Conservation (phyloP, 1,140 invertebrate species). For the Leguminivora glycinivorella region DNA sequence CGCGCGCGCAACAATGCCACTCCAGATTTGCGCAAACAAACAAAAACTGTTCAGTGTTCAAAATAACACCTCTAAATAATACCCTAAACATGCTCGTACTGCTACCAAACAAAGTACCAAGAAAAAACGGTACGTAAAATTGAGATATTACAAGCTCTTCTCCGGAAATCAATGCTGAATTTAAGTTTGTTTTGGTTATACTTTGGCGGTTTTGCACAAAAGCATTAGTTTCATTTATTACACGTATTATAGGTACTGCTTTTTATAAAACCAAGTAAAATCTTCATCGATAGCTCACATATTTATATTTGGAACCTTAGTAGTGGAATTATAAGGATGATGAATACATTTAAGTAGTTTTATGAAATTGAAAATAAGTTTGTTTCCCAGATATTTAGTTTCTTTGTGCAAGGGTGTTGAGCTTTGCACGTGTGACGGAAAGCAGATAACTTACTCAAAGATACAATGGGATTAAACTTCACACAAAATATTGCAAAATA, state of each 20-base stretch:
- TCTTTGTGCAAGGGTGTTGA: not conserved
- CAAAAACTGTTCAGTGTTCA: conserved; percentile 17
- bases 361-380: not conserved
- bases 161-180: too few species aligned
- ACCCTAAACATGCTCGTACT: not conserved
- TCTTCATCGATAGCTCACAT: not conserved
- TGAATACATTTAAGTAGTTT: not conserved
- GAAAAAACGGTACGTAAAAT: not conserved
- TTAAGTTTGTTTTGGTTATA: conserved; percentile 7
- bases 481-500: not conserved
- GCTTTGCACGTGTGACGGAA: conserved; percentile 23
- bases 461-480: not conserved
- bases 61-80: conserved; percentile 24
- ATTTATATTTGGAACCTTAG: not conserved
- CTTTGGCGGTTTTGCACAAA: conserved; percentile 25
- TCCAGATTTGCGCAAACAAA: conserved; percentile 28
- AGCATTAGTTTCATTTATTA: conserved; percentile 24
- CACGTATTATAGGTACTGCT: not conserved
- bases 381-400: not conserved
- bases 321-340: not conserved
- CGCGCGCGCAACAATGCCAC: conserved; percentile 5
- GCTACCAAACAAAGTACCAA: not conserved
- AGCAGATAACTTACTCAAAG: conserved; percentile 11
- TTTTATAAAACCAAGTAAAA: not conserved
- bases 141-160: not conserved